These are phyloP conservation scores for Trachops cirrhosus DNA, from an alignment of 2,797 vertebrate species.

Conservation along the genomic window DNA sequence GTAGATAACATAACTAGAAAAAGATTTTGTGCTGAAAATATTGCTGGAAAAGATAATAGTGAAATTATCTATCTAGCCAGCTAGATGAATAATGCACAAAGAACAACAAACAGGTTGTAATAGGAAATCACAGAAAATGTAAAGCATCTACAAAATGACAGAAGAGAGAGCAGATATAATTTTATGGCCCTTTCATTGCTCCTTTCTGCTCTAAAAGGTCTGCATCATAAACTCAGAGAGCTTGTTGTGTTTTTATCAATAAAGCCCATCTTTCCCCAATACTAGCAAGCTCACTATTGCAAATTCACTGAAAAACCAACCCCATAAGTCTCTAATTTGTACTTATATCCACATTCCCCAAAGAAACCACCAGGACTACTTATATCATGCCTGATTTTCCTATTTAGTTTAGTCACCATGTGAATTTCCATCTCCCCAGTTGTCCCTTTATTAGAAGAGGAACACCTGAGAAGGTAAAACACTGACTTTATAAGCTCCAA, in stretches of 20 bases:
- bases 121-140: background rate
- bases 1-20: background rate
- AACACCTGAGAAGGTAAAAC: background rate
- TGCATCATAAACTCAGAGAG: background rate
- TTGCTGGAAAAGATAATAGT: background rate
- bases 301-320: background rate
- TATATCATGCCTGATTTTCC: background rate
- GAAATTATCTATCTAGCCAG: background rate
- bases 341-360: rapidly evolving
- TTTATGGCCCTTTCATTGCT: background rate
- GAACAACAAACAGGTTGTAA: background rate
- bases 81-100: background rate
- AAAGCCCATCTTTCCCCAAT: rapidly evolving
- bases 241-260: background rate
- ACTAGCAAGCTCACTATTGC: background rate
- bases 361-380: background rate
- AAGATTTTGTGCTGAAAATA: background rate
- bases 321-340: background rate
- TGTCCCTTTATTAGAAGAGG: background rate
- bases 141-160: background rate
- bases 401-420: background rate
- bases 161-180: background rate
- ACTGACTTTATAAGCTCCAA: background rate
- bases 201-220: background rate
- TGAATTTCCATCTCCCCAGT: background rate